These are phyloP conservation scores for Apantesis nais DNA, from an alignment of 2,888 invertebrate genomes.

Conservation along the genomic window DNA sequence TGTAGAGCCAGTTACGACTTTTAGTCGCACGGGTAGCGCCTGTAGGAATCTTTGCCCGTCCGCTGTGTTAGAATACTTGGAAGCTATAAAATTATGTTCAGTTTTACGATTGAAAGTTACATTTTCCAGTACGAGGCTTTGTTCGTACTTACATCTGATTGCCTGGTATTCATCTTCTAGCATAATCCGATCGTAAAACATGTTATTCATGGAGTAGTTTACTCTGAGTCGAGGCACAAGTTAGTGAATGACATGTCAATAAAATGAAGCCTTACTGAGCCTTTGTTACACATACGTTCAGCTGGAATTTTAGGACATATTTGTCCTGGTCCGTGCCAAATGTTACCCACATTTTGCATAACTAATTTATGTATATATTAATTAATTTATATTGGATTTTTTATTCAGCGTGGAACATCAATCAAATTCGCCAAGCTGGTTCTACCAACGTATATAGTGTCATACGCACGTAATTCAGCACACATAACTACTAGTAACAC, in stretches of 20 bases:
- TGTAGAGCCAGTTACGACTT: slow-evolving; percentile 60
- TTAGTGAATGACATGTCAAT: slow-evolving; percentile 34
- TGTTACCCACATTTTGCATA: no score
- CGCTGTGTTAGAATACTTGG: slow-evolving; percentile 69
- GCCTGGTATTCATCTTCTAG: slow-evolving; percentile 77
- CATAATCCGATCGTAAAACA: slow-evolving; percentile 79
- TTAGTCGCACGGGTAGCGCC: slow-evolving; percentile 61
- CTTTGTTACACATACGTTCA: slow-evolving; percentile 29
- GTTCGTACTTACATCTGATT: slow-evolving; percentile 76
- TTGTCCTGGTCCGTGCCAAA: no score
- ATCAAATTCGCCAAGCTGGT: not conserved
- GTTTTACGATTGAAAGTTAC: slow-evolving; percentile 81
- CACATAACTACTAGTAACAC: slow-evolving; percentile 24
- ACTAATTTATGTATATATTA: not conserved
- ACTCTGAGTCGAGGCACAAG: slow-evolving; percentile 51
- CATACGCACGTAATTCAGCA: not conserved
- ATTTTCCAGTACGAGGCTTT: slow-evolving; percentile 80
- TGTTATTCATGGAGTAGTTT: slow-evolving; percentile 65
- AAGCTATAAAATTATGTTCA: slow-evolving; percentile 77
- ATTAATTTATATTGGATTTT: not conserved
- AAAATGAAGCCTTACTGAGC: slow-evolving; percentile 30
- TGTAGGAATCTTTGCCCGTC: slow-evolving; percentile 60
- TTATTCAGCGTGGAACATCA: no score
- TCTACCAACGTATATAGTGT: not conserved
- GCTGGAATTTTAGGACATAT: slow-evolving; percentile 6